A percentile compares a stretch with the other conserved stretches of the same genome.
Evolutionary conservation across 1,140 invertebrate species (phyloP).

Genomic region (Camponotus vicinus): DNA sequence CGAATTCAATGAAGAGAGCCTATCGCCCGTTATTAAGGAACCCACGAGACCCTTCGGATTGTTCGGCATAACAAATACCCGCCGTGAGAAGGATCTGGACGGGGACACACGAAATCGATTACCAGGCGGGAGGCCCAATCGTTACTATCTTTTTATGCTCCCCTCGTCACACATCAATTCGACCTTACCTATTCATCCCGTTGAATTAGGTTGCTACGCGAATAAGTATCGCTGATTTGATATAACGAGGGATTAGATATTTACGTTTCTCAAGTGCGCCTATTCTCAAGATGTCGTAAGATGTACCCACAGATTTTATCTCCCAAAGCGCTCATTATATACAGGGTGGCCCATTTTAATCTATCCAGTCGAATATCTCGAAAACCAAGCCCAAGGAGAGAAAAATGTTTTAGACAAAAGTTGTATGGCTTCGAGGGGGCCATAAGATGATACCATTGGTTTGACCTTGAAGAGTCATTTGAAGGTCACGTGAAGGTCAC

Average conservation of each 20-base stretch:
- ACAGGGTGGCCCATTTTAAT: too few relatives aligned
- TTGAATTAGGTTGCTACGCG: neutral
- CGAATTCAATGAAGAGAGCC: conserved; percentile 75
- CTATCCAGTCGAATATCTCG: too few relatives aligned
- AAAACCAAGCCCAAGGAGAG: too few relatives aligned
- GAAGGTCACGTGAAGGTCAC: too few relatives aligned
- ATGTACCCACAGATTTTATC: neutral
- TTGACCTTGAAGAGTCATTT: too few relatives aligned
- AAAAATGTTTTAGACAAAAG: too few relatives aligned
- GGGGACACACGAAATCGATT: conserved; percentile 65
- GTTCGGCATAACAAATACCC: conserved; percentile 65
- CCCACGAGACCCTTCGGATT: conserved; percentile 55
- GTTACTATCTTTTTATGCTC: conserved; percentile 40
- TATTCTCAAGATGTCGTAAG: neutral
- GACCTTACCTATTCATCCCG: neutral
- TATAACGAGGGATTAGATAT: conserved; percentile 5
- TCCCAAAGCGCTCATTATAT: too few relatives aligned
- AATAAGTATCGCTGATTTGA: conserved; percentile 25
- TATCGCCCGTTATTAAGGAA: conserved; percentile 72
- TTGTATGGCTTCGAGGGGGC: too few relatives aligned
- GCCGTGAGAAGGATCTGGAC: conserved; percentile 33
- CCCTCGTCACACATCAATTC: conserved; percentile 15
- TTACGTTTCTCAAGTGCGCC: neutral
- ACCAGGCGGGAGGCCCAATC: neutral
- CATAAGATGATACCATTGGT: too few relatives aligned